Conservation (phyloP, 2,888 invertebrate species). For the Lymantria dispar region DNA sequence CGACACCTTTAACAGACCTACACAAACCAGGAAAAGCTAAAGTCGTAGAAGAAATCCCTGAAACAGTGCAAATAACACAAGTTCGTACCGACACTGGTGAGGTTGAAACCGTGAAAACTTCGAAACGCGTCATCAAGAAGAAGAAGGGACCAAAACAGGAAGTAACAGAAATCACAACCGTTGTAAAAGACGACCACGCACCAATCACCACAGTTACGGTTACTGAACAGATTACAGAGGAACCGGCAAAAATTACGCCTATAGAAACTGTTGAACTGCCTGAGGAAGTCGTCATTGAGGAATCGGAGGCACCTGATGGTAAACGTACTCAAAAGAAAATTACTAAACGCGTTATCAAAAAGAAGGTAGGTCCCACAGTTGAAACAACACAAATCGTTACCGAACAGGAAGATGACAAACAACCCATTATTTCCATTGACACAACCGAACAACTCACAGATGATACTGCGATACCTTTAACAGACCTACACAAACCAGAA, state of each 20-base stretch:
- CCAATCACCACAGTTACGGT: neutral
- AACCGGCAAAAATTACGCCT: constrained; percentile 6
- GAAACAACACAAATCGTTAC: constrained; percentile 26
- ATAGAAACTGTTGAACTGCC: constrained; percentile 48
- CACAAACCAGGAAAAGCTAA: neutral
- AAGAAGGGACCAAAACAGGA: too few relatives aligned
- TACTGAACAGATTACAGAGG: neutral
- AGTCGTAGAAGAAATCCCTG: neutral
- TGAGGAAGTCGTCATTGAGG: constrained; percentile 48
- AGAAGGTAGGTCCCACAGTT: constrained; percentile 22
- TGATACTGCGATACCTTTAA: constrained; percentile 14
- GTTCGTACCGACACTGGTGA: neutral
- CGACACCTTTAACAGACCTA: neutral
- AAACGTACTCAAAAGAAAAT: constrained; percentile 45
- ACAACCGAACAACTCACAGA: constrained; percentile 15
- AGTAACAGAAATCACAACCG: neutral
- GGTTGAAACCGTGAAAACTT: neutral
- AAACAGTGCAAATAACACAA: neutral
- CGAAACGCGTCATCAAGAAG: too few relatives aligned
- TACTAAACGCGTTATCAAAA: constrained; percentile 21
- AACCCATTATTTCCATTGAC: constrained; percentile 42
- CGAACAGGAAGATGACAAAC: constrained; percentile 23
- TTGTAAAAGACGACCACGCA: neutral
- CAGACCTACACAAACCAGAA: constrained; percentile 15
- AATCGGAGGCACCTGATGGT: constrained; percentile 40